Evolutionary conservation across 2,888 invertebrate species (phyloP).

Genomic region (Piscicola geometra): DNA sequence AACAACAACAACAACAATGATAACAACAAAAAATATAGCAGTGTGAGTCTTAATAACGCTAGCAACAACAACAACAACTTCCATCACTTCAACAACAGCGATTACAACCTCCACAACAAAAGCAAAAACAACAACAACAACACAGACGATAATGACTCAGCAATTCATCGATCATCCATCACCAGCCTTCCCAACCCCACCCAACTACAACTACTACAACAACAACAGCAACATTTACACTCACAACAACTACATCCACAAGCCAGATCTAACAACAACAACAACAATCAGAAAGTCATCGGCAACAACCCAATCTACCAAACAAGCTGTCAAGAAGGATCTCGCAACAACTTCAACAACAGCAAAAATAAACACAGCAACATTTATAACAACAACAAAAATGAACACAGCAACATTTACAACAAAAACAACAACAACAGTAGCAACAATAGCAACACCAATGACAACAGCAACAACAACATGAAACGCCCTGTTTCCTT

Average conservation of each 20-base stretch:
- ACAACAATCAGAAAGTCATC: neutral
- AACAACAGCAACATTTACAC: neutral
- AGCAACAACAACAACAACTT: constrained; percentile 12
- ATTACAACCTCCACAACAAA: constrained; percentile 7
- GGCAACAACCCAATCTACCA: neutral
- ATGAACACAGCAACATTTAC: neutral
- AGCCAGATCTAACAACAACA: neutral
- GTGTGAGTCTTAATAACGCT: too few relatives aligned
- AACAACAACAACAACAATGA: neutral
- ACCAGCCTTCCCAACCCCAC: constrained; percentile 2
- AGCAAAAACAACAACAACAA: constrained; percentile 6
- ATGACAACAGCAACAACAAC: neutral
- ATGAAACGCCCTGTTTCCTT: neutral
- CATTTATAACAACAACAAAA: neutral
- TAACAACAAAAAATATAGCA: constrained; percentile 7
- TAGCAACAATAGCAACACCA: neutral
- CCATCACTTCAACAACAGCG: neutral
- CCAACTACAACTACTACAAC: neutral
- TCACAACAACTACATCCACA: neutral
- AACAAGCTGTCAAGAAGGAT: neutral
- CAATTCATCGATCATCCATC: neutral
- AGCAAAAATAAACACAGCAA: neutral
- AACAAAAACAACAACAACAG: neutral
- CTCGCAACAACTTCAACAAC: neutral
- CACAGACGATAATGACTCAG: neutral